Percentiles rank a stretch among this genome's conserved stretches.
Evolutionary conservation across 1,140 invertebrate genomes (phyloP).

Genomic region (Papilio aristodemus): DNA sequence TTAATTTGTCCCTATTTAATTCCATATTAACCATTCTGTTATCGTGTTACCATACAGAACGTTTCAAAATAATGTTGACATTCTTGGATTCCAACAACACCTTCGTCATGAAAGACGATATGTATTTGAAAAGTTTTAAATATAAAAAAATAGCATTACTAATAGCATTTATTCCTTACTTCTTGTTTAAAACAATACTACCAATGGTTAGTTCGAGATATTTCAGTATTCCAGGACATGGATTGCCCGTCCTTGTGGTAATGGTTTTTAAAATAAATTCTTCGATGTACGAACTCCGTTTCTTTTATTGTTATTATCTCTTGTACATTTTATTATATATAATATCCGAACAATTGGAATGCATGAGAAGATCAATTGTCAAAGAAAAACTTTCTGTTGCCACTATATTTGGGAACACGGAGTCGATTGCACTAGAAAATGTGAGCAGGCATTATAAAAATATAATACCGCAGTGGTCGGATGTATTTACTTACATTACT

Average conservation of each 20-base stretch:
- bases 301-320: background rate
- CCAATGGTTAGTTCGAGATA: background rate
- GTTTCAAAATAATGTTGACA: background rate
- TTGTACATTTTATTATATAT: background rate
- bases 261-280: background rate
- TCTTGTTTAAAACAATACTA: conserved; percentile 6
- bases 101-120: background rate
- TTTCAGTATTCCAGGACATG: background rate
- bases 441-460: background rate
- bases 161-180: background rate
- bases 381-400: background rate
- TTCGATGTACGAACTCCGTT: background rate
- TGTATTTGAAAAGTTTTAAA: conserved; percentile 9
- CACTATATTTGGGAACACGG: background rate
- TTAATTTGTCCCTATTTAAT: conserved; percentile 6
- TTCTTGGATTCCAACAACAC: background rate
- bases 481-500: conserved; percentile 29
- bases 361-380: conserved; percentile 10
- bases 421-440: background rate
- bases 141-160: background rate
- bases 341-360: conserved; percentile 29
- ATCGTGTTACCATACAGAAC: conserved; percentile 10
- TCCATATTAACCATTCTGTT: background rate
- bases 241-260: background rate
- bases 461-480: background rate